phyloP scores from a whole-genome alignment of 2,888 invertebrate genomes.

The Bellardia pandia region DNA sequence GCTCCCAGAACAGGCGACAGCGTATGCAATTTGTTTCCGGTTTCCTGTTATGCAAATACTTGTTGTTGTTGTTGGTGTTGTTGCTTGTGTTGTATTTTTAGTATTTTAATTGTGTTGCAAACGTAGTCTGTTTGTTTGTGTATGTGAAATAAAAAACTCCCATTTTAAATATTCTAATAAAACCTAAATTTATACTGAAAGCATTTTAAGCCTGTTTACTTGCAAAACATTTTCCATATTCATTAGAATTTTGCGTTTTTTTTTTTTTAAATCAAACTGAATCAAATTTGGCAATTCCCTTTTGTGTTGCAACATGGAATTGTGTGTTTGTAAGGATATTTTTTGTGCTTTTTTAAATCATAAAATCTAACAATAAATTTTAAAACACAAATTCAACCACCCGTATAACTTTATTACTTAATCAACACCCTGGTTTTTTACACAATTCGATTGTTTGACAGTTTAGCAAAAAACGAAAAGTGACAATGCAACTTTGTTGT shows the following conservation, averaged over 20 bases:
- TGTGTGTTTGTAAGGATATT: not conserved
- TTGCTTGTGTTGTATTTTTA: constrained; percentile 13
- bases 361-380: constrained; percentile 38
- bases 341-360: constrained; percentile 9
- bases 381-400: constrained; percentile 32
- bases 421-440: constrained; percentile 60
- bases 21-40: constrained; percentile 83
- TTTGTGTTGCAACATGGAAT: constrained; percentile 22
- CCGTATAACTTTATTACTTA: constrained; percentile 65
- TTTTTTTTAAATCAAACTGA: constrained; percentile 4
- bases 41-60: constrained; percentile 78
- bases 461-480: constrained; percentile 16
- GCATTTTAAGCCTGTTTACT: constrained; percentile 49
- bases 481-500: constrained; percentile 42
- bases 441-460: constrained; percentile 58
- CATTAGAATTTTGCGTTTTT: constrained; percentile 9
- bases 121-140: not conserved
- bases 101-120: constrained; percentile 59
- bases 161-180: constrained; percentile 70
- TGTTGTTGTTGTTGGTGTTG: constrained; percentile 4
- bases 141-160: not conserved
- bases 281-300: constrained; percentile 51
- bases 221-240: constrained; percentile 34
- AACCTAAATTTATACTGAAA: constrained; percentile 62
- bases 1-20: constrained; percentile 74